Evolutionary conservation across 2,888 invertebrate genomes (phyloP).

Genomic region (Gastracanthus pulcherrimus): DNA sequence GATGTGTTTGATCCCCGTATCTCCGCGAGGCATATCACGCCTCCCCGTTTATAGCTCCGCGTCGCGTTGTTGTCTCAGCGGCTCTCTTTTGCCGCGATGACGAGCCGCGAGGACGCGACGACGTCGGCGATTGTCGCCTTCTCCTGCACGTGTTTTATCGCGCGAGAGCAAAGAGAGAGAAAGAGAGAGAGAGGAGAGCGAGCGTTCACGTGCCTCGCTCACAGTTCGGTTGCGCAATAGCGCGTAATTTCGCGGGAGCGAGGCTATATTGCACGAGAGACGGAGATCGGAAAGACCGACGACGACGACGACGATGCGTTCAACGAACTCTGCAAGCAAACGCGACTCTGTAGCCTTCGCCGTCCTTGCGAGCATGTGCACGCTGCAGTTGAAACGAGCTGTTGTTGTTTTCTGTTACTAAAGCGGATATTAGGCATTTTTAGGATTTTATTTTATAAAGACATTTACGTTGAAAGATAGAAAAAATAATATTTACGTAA

Average conservation of each 20-base stretch:
- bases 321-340: too few relatives aligned
- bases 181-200: not conserved
- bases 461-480: too few relatives aligned
- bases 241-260: not conserved
- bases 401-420: not conserved
- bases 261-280: not conserved
- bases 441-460: too few relatives aligned
- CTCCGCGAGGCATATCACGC: too few relatives aligned
- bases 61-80: not conserved
- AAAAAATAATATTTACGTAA: too few relatives aligned
- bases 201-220: not conserved
- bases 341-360: too few relatives aligned
- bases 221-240: constrained; percentile 10
- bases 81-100: not conserved
- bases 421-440: too few relatives aligned
- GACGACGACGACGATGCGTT: not conserved
- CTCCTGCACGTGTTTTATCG: not conserved
- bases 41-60: too few relatives aligned
- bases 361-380: not conserved
- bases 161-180: too few relatives aligned
- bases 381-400: not conserved
- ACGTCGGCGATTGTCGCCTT: not conserved
- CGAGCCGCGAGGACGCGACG: not conserved
- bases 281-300: not conserved
- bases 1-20: too few relatives aligned